phyloP scores from a whole-genome alignment of 2,888 invertebrate genomes.

The Drosophila robusta region DNA sequence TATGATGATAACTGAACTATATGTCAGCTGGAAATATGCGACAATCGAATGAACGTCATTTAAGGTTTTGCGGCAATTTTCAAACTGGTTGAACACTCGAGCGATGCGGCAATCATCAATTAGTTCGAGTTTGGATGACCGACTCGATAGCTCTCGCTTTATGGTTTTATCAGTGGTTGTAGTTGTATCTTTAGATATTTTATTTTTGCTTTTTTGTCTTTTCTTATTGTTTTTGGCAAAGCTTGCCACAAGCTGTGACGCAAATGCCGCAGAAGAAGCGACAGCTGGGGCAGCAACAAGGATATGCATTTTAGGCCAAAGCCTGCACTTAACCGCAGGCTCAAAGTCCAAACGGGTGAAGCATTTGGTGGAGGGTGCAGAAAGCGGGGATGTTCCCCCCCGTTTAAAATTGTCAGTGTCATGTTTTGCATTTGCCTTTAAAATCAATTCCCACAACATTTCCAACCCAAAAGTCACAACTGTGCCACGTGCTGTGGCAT shows the following conservation, averaged over 20 bases:
- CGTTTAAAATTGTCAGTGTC: slow-evolving; percentile 68
- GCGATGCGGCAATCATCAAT: slow-evolving; percentile 8
- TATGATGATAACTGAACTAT: background rate
- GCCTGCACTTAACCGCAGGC: slow-evolving; percentile 37
- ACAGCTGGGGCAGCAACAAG: slow-evolving; percentile 3
- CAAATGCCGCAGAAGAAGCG: slow-evolving; percentile 9
- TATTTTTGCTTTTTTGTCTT: background rate
- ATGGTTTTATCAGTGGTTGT: background rate
- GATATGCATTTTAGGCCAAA: slow-evolving; percentile 19
- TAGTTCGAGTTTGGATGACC: slow-evolving; percentile 6
- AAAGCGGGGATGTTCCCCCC: background rate
- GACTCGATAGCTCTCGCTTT: background rate
- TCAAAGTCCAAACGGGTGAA: background rate
- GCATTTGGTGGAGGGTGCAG: no score
- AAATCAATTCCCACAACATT: slow-evolving; percentile 42
- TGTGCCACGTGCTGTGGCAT: slow-evolving; percentile 22
- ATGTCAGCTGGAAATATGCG: background rate
- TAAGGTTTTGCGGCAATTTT: slow-evolving; percentile 1
- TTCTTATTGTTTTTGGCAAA: background rate
- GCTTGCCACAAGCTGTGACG: slow-evolving; percentile 16
- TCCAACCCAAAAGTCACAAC: slow-evolving; percentile 24
- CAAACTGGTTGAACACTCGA: background rate
- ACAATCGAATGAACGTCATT: slow-evolving; percentile 3
- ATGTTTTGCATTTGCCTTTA: slow-evolving; percentile 71
- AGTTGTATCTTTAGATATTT: background rate